phyloP scores from a whole-genome alignment of 2,888 invertebrate genomes.

The Rhodophaea formosa region DNA sequence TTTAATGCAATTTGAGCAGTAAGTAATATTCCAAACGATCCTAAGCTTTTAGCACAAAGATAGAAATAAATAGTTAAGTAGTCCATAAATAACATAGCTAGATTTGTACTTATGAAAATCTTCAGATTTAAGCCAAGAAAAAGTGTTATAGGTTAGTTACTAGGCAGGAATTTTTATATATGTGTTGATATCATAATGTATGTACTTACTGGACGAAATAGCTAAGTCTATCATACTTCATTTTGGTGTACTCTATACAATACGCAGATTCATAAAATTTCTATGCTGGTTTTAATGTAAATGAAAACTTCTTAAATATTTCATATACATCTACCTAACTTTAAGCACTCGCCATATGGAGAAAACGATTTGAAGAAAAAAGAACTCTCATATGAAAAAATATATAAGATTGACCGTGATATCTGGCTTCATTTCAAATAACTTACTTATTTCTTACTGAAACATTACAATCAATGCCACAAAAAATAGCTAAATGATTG shows the following conservation, averaged over 20 bases:
- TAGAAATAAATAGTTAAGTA: not conserved
- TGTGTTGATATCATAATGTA: constrained; percentile 37
- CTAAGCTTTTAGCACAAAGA: not conserved
- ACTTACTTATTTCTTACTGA: too few species aligned
- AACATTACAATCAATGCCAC: too few species aligned
- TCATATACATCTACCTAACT: not conserved
- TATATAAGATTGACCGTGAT: too few species aligned
- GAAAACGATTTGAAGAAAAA: constrained; percentile 9
- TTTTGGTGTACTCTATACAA: constrained; percentile 36
- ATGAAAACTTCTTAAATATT: constrained; percentile 5
- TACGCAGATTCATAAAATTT: constrained; percentile 28
- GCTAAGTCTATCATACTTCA: constrained; percentile 56
- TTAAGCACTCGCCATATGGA: not conserved
- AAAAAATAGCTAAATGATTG: too few species aligned
- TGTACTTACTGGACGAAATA: constrained; percentile 62
- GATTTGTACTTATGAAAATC: not conserved
- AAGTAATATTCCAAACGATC: not conserved
- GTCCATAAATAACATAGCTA: not conserved
- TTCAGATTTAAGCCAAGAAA: constrained; percentile 2
- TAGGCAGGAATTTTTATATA: constrained; percentile 22
- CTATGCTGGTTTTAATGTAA: constrained; percentile 23
- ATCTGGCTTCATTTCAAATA: too few species aligned
- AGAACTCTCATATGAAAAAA: not conserved
- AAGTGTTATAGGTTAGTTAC: not conserved
- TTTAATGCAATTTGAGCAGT: constrained; percentile 11